A percentile compares a stretch with the other conserved stretches of the same genome.
phyloP scores from a whole-genome alignment of 1,140 invertebrate genomes.

The Lycorma delicatula region DNA sequence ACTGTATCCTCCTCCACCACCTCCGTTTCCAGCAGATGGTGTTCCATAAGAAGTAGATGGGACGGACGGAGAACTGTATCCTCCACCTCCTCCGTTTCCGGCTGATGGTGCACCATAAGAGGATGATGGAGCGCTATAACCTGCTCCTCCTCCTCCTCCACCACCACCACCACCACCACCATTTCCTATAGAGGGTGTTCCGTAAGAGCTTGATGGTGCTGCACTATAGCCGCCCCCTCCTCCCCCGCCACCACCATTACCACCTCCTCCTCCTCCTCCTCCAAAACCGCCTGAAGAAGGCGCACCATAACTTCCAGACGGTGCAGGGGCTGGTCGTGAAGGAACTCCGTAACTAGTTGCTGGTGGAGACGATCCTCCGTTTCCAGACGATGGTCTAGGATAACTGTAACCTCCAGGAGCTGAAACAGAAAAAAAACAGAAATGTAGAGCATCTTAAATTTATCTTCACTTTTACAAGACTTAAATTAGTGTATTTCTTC shows the following conservation, averaged over 20 bases:
- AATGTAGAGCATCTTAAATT: too few species aligned
- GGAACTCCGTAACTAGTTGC: conserved; percentile 26
- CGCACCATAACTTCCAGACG: conserved; percentile 5
- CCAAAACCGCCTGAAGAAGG: background rate
- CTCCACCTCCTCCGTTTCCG: background rate
- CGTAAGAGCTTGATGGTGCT: background rate
- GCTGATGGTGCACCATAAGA: conserved; percentile 21
- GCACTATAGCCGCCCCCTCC: background rate
- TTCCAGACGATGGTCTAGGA: conserved; percentile 9
- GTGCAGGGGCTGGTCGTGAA: conserved; percentile 20
- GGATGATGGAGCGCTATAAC: conserved; percentile 4
- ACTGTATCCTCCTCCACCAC: background rate
- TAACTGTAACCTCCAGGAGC: conserved; percentile 21
- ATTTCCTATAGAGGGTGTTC: background rate
- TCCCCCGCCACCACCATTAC: background rate
- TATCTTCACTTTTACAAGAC: too few species aligned
- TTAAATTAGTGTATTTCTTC: too few species aligned
- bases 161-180: conserved; percentile 7
- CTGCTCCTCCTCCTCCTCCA: background rate
- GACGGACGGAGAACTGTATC: background rate
- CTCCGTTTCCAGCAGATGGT: background rate
- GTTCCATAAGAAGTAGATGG: conserved; percentile 16
- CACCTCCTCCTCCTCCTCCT: background rate
- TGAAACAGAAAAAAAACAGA: conserved; percentile 17
- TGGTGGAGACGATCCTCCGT: conserved; percentile 13